phyloP scores from a whole-genome alignment of 2,797 vertebrate species.

The Paedocypris micromegethes region DNA sequence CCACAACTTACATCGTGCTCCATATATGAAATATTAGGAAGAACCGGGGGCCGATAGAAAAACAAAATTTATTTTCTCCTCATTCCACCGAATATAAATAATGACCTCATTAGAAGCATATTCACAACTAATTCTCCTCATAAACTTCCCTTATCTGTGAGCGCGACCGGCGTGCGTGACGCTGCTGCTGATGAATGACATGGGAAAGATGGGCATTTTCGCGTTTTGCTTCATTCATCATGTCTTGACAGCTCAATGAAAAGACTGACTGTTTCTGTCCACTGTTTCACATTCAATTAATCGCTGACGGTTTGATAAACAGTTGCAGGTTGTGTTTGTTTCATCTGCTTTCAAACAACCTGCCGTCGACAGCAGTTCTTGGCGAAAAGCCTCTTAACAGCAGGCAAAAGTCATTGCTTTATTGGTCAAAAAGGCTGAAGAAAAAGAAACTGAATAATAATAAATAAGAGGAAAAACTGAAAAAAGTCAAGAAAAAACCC shows the following conservation, averaged over 20 bases:
- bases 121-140: constrained; percentile 42
- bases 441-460: neutral
- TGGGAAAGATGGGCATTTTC: constrained; percentile 49
- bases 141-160: constrained; percentile 44
- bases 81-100: constrained; percentile 40
- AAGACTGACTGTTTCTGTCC: constrained; percentile 48
- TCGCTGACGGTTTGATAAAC: constrained; percentile 54
- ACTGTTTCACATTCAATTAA: constrained; percentile 55
- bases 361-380: constrained; percentile 41
- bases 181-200: constrained; percentile 47
- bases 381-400: constrained; percentile 23
- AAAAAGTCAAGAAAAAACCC: no score
- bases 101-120: constrained; percentile 46
- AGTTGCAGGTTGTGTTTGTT: constrained; percentile 40
- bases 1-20: neutral
- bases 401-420: constrained; percentile 8
- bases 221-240: constrained; percentile 49
- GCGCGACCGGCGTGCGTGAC: constrained; percentile 26
- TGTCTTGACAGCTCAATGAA: constrained; percentile 49
- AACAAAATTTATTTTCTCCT: constrained; percentile 14
- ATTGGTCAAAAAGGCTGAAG: neutral
- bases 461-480: no score
- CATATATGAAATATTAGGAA: constrained; percentile 18
- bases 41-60: neutral
- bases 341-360: constrained; percentile 38